Base-by-base conservation (phyloP, 2,797 vertebrate species). In the Nannoperca australis region DNA sequence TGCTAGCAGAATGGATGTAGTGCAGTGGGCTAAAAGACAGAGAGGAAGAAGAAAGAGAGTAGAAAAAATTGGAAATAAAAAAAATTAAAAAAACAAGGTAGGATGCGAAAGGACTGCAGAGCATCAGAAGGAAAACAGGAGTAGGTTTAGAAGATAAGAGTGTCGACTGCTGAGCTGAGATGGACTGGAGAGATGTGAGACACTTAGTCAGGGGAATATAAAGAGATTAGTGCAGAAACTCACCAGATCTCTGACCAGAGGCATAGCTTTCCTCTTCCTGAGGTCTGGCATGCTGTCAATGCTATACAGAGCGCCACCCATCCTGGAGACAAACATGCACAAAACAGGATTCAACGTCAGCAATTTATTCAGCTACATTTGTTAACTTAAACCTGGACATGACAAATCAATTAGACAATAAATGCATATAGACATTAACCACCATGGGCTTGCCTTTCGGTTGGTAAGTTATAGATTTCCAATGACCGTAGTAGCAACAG, bases 281-380 rank as follows among this genome's bases (percentile, higher is more conserved):
- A 99, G 97, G 93, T 99, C 98, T 34, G 98, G 98, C 98, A 99
- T 99, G 92, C 98, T 99, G 95, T 99, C 98, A 75, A 99, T 99
- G 93, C 98, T 99, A 89, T 99, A 99, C 85, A 99, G 95, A 90
- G 98, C 98, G 0, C 98, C 98, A 20, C 98, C 98, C 85, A 98
- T 97, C 84, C 98, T 99, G 94, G 32, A 90, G 84, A 93, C 85
- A 78, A 72, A 73, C 62, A 85, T 10, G 49, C 68, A 80, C 58
- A 77, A 24, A 62, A 34, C 4, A 68, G 45, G 42, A 55, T 50
- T 68, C 20, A 72, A 59, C 56, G 65, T 30, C 30, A 53, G 62
- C 54, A 53, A 44, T 32, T 47, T 73, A 63, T 50, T 49, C 42
- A 75, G 54, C 56, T 12, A 24, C 15, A 63, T 59, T 45, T 20